Evolutionary conservation across 2,113 vertebrate genomes (phyloP), one percentile per base, ranked within the genome.

Genomic region (Leuciscus idus): DNA sequence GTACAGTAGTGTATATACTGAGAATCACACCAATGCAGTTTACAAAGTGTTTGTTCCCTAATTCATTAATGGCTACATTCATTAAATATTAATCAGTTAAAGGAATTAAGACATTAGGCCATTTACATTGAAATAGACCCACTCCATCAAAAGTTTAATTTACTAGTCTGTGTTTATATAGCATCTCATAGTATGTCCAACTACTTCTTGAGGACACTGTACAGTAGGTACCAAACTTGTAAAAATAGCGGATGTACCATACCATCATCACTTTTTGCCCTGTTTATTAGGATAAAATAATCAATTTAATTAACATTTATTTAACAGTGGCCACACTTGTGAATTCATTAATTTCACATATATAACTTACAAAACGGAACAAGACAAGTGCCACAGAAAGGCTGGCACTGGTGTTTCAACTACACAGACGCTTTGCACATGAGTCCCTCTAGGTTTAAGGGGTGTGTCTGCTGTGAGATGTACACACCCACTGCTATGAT

Each of bases 311-410:
- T 26, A 9, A 72, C 30, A 33, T 33, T 30, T 30, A 30, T 30
- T 33, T 33, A 46, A 73, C 23, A n/a, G 36, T n/a, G 10, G 21
- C 21, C 9, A 73, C 39, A 46, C 4, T 26, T 74, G 39, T 48
- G 43, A 48, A 26, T 39, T 59, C 48, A 57, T 59, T 15, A 52
- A 21, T 36, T 50, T 68, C 30, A 68, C 52, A n/a, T 26, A 52
- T 8, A 17, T 30, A 43, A 36, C 17, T 59, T 57, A 84, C 68
- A 39, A 46, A 74, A 84, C 33, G 0, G 15, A n/a, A 26, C 23
- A 28, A 72, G 59, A 30, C 73, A 76, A 81, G 61, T 85, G 70
- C 33, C 28, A 88, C 12, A 43, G 48, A 26, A 39, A 76, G 52
- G 36, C 55, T 28, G 61, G 28, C n/a, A 26, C 13, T 39, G 5